phyloP scores from a whole-genome alignment of 1,140 invertebrate species.

The Branchinecta lynchi region DNA sequence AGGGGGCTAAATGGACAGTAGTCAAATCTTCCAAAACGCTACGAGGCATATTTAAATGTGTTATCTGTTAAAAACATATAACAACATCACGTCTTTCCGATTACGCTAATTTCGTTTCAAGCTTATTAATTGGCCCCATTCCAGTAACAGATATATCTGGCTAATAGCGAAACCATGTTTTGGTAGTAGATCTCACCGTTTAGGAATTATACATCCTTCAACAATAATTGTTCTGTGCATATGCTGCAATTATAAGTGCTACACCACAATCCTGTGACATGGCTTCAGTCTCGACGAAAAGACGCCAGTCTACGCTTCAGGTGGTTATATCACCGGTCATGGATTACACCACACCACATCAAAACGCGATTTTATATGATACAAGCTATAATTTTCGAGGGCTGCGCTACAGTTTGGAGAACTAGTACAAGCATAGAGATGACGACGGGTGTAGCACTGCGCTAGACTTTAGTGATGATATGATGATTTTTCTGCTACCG shows the following conservation, averaged over 20 bases:
- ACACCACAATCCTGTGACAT: constrained; percentile 1
- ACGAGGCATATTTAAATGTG: too few species aligned
- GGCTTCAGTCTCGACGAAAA: constrained; percentile 2
- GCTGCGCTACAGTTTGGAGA: background rate
- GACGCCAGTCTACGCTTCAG: background rate
- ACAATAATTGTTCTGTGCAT: constrained; percentile 9
- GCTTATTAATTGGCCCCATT: too few species aligned
- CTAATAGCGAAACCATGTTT: constrained; percentile 11
- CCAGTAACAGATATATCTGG: background rate
- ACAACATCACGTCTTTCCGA: too few species aligned
- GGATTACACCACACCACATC: background rate
- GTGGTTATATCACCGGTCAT: background rate
- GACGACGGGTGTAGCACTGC: too few species aligned
- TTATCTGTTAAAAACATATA: too few species aligned
- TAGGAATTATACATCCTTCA: constrained; percentile 7
- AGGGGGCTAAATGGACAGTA: too few species aligned
- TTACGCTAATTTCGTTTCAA: too few species aligned
- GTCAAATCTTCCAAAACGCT: too few species aligned
- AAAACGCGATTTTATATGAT: constrained; percentile 11
- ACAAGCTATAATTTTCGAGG: background rate
- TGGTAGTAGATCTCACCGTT: constrained; percentile 3
- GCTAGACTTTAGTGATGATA: too few species aligned
- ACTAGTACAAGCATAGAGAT: background rate
- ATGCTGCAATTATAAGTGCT: constrained; percentile 5
- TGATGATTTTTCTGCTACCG: too few species aligned